Evolutionary conservation across 1,140 invertebrate species (phyloP).

Genomic region (Heliconius melpomene): DNA sequence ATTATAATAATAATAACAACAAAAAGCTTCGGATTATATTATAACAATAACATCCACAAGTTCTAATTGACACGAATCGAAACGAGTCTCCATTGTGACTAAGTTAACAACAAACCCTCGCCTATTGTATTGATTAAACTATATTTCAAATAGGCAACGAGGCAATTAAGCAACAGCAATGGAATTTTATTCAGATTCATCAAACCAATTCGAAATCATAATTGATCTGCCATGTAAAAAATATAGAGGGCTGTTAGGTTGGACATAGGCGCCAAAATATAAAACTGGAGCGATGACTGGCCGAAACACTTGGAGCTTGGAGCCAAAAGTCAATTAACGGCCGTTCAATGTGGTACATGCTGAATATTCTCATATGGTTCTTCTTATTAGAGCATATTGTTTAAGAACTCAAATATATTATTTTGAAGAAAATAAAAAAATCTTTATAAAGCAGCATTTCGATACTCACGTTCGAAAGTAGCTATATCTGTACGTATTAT

Average conservation of each 20-base stretch:
- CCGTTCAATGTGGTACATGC: constrained; percentile 28
- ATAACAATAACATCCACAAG: constrained; percentile 35
- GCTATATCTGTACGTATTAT: too few relatives aligned
- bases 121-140: constrained; percentile 65
- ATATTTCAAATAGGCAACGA: constrained; percentile 74
- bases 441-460: too few relatives aligned
- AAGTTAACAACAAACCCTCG: constrained; percentile 48
- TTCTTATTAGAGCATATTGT: neutral
- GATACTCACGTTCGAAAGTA: too few relatives aligned
- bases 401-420: neutral
- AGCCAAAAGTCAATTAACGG: constrained; percentile 76
- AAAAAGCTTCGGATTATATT: constrained; percentile 21
- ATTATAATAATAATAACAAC: constrained; percentile 4
- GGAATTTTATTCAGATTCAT: constrained; percentile 79
- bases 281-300: constrained; percentile 79
- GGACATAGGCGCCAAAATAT: constrained; percentile 78
- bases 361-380: constrained; percentile 14
- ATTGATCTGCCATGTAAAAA: constrained; percentile 79
- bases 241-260: constrained; percentile 74
- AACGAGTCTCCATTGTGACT: constrained; percentile 47
- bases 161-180: constrained; percentile 77
- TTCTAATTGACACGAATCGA: constrained; percentile 39
- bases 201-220: constrained; percentile 80
- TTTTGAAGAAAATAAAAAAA: too few relatives aligned
- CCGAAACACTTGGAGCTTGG: constrained; percentile 70